Base-by-base conservation (phyloP, 1,140 invertebrate species). In the Melipona quadrifasciata region DNA sequence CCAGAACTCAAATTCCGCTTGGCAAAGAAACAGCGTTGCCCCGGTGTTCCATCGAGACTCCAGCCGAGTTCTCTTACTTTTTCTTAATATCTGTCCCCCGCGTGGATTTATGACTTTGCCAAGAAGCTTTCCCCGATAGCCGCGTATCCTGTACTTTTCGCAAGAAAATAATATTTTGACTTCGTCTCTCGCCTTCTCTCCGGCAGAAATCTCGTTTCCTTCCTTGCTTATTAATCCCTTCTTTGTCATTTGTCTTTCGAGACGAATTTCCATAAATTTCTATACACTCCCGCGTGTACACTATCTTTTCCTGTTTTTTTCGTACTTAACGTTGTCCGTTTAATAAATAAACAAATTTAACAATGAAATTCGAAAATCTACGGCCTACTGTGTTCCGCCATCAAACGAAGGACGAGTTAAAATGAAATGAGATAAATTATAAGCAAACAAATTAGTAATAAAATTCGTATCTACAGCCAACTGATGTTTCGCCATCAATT, bases 41-140 rank as follows among this genome's bases (percentile, higher is more conserved):
- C 39, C 31, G 39, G 16, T 31, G 51, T 72, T 68, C 34, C 55
- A 51, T 55, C 65, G 21, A 79, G 31, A n/a, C n/a, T 67, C 47
- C 71, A 19, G 53, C 73, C 12, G 72, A 61, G 55, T 67, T 47
- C 21, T 47, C 58, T 77, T 64, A 47, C 73, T 77, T 76, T 77
- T 82, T 70, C 80, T 65, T 73, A 64, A 79, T 65, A 70, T 39
- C 55, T 77, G 39, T 27, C 58, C 57, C 12, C 11, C 57, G 17
- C 34, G 24, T 14, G 34, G 74, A 76, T 76, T 76, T 76, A 76
- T 64, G 16, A 31, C 39, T 47, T 76, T 57, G 39, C 58, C 24
- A 27, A 34, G 19, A 76, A 47, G 34, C 34, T 76, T 27, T 24
- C 74, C 39, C 74, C 34, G 57, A 47, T 76, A 76, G 8, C 16